Base-by-base conservation (phyloP, 2,888 invertebrate genomes). In the Cylindroiulus punctatus region DNA sequence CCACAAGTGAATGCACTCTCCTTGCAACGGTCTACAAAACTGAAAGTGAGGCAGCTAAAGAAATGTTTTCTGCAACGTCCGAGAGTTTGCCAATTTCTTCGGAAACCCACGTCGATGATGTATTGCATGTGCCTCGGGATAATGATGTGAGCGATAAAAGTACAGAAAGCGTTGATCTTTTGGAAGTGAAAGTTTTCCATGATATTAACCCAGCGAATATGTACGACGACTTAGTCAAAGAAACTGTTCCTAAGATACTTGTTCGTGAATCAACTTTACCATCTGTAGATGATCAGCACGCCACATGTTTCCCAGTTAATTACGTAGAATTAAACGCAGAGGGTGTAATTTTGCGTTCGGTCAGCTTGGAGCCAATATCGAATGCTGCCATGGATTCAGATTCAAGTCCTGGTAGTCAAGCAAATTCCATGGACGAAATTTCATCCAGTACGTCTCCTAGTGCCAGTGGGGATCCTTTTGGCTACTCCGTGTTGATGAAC, bases 341-440 rank as follows among this genome's bases (percentile, higher is more conserved):
- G 81, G 52, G 42, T 76, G 14, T 57, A 26, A 83, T 44, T 81
- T 57, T 84, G 85, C 32, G 85, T 83, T 14, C 86, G 86, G 52
- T n/a, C 10, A 26, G 30, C 8, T 76, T 85, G 40, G 57, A 83
- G 40, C 83, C 83, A 19, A 76, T 83, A 22, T 22, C 44, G 26
- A 52, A 40, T 22, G 84, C 83, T 26, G 44, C 42, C 42, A 40
- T 84, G 12, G 87, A 86, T 10, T 87, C 87, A 5, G 87, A 87
- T 44, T 86, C 87, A 17, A 87, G 87, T 52, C 85, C 85, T 12
- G 85, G 86, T 10, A 87, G 87, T 65, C 65, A 65, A n/a, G 85
- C 57, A 2, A 86, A 86, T 44, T 85, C 86, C 19, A 52, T 81
- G 14, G 85, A 87, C 12, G 87, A 84, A 30, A 81, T 40, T n/a